Conservation (phyloP, 2,888 invertebrate genomes). For the Calliphora vomitoria region DNA sequence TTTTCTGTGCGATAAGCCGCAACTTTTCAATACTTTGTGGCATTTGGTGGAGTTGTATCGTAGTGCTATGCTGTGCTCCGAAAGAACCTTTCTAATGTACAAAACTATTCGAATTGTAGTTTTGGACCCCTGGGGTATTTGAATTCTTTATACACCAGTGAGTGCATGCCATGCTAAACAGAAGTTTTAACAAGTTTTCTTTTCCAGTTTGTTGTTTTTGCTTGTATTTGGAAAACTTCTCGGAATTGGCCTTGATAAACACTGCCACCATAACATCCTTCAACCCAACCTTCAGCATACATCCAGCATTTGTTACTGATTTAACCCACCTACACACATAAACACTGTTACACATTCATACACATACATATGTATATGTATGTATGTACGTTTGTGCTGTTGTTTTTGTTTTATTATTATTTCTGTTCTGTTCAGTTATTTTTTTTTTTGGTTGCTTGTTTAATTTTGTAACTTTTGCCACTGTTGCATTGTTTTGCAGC, state of each 20-base stretch:
- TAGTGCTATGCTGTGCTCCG: background rate
- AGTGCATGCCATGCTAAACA: conserved; percentile 49
- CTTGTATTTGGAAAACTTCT: conserved; percentile 48
- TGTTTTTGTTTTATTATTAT: conserved; percentile 43
- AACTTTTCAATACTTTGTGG: conserved; percentile 71
- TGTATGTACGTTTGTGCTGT: background rate
- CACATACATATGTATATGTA: background rate
- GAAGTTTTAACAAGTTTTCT: conserved; percentile 70
- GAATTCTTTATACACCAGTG: conserved; percentile 50
- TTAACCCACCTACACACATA: background rate
- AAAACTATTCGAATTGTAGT: conserved; percentile 41
- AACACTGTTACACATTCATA: background rate
- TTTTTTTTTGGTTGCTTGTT: conserved; percentile 50
- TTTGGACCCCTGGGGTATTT: conserved; percentile 55
- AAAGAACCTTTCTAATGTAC: conserved; percentile 11
- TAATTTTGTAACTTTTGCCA: conserved; percentile 62
- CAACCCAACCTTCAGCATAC: background rate
- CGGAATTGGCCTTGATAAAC: conserved; percentile 68
- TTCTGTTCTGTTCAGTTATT: too few relatives aligned
- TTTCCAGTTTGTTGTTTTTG: conserved; percentile 46
- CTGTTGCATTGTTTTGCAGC: conserved; percentile 69
- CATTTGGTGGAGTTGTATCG: conserved; percentile 59
- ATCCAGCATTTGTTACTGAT: conserved; percentile 18
- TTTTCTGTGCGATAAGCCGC: conserved; percentile 66
- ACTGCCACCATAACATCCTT: background rate